phyloP scores from a whole-genome alignment of 2,888 invertebrate genomes.

The Drosophila recens region DNA sequence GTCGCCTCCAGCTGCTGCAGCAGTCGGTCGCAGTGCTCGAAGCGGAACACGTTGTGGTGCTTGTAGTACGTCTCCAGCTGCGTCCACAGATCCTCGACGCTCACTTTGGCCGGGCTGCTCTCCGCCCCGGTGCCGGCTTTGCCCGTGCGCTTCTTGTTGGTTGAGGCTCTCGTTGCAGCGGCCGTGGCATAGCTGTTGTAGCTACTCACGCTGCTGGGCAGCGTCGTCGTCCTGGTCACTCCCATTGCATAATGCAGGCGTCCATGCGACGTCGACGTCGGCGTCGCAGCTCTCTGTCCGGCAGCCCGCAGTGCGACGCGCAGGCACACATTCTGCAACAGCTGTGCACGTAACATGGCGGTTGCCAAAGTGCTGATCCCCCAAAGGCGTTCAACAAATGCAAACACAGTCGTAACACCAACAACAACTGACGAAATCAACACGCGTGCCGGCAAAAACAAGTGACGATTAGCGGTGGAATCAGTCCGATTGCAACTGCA shows the following conservation, averaged over 20 bases:
- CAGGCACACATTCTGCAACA: constrained; percentile 43
- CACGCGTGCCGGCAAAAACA: constrained; percentile 49
- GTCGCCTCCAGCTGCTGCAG: constrained; percentile 55
- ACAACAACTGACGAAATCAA: constrained; percentile 1
- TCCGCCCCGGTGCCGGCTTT: background rate
- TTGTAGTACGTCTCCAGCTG: constrained; percentile 71
- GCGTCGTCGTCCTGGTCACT: constrained; percentile 5
- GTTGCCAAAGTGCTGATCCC: constrained; percentile 8
- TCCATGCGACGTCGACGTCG: constrained; percentile 5
- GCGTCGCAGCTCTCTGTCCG: background rate
- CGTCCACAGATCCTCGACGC: constrained; percentile 54
- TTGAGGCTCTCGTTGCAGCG: background rate
- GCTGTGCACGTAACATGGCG: constrained; percentile 51
- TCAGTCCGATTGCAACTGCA: background rate
- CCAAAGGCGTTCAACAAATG: constrained; percentile 8
- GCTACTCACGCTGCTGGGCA: background rate
- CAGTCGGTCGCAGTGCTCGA: constrained; percentile 65
- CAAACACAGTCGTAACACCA: constrained; percentile 18
- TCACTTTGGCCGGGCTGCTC: background rate
- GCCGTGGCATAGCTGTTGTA: constrained; percentile 30
- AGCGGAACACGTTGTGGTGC: constrained; percentile 60
- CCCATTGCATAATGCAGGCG: constrained; percentile 49
- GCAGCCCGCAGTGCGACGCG: constrained; percentile 24
- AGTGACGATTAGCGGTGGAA: constrained; percentile 9
- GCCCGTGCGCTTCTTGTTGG: constrained; percentile 13